These are phyloP conservation scores for Pimephales promelas DNA, from an alignment of 2,113 vertebrate species.

Conservation along the genomic window DNA sequence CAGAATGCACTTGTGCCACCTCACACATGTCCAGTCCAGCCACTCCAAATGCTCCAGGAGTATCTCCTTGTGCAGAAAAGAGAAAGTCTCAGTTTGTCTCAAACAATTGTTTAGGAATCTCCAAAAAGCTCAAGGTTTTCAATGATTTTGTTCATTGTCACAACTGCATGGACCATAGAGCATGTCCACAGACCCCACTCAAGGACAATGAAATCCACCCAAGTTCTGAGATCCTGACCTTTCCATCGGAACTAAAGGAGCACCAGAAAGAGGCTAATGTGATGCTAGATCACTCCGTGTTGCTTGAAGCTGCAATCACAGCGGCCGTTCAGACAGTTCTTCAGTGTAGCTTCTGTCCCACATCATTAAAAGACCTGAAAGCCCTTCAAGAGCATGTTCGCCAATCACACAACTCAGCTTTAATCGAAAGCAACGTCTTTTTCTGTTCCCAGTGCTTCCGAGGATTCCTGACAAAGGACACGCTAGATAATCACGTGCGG, in stretches of 20 bases:
- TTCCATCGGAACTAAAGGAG: neutral
- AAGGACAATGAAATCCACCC: neutral
- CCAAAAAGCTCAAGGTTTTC: constrained; percentile 35
- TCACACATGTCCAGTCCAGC: neutral
- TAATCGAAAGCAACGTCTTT: constrained; percentile 97
- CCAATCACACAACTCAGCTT: constrained; percentile 90
- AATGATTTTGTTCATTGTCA: constrained; percentile 6
- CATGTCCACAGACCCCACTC: neutral
- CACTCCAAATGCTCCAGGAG: neutral
- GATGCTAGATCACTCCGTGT: neutral
- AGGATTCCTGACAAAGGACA: constrained; percentile 97
- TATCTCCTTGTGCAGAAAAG: neutral
- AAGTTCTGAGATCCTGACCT: neutral
- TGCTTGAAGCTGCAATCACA: constrained; percentile 34
- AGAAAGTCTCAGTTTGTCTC: constrained; percentile 7
- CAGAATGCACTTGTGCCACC: neutral
- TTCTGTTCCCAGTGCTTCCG: constrained; percentile 99
- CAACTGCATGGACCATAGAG: neutral
- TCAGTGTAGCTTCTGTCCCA: constrained; percentile 98
- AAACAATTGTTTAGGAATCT: constrained; percentile 9
- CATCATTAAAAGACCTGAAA: constrained; percentile 92
- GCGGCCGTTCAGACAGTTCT: constrained; percentile 82
- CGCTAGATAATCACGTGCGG: constrained; percentile 95
- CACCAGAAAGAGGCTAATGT: constrained; percentile 26
- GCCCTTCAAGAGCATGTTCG: constrained; percentile 97